Conservation (phyloP, 2,888 invertebrate species). For the Iselma pallidipennis region DNA sequence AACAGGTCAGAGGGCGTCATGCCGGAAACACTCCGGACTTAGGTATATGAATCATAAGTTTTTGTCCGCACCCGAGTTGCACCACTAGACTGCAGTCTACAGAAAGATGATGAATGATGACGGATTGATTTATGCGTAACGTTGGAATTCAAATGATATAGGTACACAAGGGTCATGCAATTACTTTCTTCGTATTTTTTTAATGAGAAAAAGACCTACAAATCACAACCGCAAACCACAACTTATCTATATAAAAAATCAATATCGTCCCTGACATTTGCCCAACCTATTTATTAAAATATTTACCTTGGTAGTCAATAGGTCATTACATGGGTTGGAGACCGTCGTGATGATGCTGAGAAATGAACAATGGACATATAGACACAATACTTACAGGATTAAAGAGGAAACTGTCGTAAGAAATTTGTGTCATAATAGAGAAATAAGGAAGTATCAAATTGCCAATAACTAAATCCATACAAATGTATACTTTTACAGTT, state of each 20-base stretch:
- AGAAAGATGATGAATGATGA: conserved; percentile 43
- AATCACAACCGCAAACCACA: not conserved
- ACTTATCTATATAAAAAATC: not conserved
- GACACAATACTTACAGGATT: not conserved
- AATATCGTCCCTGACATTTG: conserved; percentile 6
- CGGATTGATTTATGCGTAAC: conserved; percentile 47
- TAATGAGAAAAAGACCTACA: too few species aligned
- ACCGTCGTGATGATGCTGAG: not conserved
- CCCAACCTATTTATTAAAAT: conserved; percentile 7
- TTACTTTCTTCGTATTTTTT: not conserved
- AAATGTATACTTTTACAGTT: too few species aligned
- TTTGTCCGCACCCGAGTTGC: conserved; percentile 23
- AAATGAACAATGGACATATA: not conserved
- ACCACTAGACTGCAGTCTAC: conserved; percentile 32
- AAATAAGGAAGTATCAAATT: not conserved
- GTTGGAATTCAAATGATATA: conserved; percentile 40
- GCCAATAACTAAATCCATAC: too few species aligned
- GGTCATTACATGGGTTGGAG: not conserved
- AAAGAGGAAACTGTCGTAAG: too few species aligned
- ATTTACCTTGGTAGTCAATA: conserved; percentile 3
- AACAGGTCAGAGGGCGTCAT: conserved; percentile 31
- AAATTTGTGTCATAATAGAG: too few species aligned
- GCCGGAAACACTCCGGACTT: conserved; percentile 31
- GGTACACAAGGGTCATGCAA: conserved; percentile 21
- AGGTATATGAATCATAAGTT: conserved; percentile 30